Conservation (phyloP, 2,797 vertebrate species). For the Takifugu rubripes region DNA sequence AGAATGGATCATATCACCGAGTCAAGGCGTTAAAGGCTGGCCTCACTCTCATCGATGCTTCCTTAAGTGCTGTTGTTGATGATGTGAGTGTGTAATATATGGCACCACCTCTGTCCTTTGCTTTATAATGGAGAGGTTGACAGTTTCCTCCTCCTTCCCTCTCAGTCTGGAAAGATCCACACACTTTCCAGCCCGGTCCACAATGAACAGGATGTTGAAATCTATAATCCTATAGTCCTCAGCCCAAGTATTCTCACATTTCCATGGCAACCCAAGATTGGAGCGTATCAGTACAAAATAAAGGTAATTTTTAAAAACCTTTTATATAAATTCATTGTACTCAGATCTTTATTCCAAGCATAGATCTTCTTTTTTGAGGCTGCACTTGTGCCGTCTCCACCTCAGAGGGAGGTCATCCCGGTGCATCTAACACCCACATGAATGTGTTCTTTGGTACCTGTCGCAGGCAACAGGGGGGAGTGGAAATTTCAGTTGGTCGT, state of each 20-base stretch:
- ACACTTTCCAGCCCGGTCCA: constrained; percentile 78
- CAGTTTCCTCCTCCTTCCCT: constrained; percentile 30
- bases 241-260: constrained; percentile 88
- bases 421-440: no score
- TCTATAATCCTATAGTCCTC: constrained; percentile 88
- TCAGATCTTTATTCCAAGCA: not conserved
- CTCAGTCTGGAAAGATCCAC: constrained; percentile 81
- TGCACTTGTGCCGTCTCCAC: constrained; percentile 1
- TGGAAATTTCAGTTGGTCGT: constrained; percentile 94
- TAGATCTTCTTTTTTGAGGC: not conserved
- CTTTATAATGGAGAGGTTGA: not conserved
- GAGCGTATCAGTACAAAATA: constrained; percentile 90
- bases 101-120: constrained; percentile 11
- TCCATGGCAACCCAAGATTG: constrained; percentile 93
- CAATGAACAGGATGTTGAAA: constrained; percentile 94
- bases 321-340: not conserved
- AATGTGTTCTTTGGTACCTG: constrained; percentile 13
- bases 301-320: constrained; percentile 71
- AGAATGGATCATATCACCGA: constrained; percentile 88
- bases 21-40: constrained; percentile 81
- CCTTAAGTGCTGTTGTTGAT: constrained; percentile 84
- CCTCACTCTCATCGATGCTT: constrained; percentile 80
- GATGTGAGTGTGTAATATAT: constrained; percentile 68
- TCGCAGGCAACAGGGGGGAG: constrained; percentile 88
- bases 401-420: not conserved